Percentiles rank a stretch among this genome's conserved stretches.
Evolutionary conservation across 2,797 vertebrate genomes (phyloP).

Genomic region (Danio aesculapii): DNA sequence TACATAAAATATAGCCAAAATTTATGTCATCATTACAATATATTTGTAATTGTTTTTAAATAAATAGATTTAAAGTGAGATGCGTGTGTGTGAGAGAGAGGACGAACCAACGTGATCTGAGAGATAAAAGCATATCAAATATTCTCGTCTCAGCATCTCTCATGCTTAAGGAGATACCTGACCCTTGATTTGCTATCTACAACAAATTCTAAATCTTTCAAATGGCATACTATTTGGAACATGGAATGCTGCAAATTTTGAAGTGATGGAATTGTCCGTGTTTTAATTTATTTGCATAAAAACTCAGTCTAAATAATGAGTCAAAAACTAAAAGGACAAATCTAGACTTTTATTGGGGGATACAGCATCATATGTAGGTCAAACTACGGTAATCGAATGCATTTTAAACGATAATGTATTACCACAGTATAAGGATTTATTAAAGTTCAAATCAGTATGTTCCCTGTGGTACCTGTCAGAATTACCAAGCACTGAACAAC

Average conservation of each 20-base stretch:
- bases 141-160: constrained; percentile 66
- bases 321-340: neutral
- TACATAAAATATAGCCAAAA: neutral
- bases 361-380: neutral
- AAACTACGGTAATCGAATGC: neutral
- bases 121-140: constrained; percentile 65
- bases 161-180: constrained; percentile 46
- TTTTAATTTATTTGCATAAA: neutral
- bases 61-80: neutral
- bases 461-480: neutral
- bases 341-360: neutral
- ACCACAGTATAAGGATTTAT: neutral
- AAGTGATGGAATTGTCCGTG: too few relatives aligned
- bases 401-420: neutral
- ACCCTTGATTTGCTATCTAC: neutral
- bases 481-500: neutral
- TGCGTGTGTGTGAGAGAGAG: neutral
- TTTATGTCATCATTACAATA: neutral
- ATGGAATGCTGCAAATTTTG: neutral
- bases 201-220: neutral
- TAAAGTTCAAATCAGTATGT: neutral
- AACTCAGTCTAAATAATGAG: neutral
- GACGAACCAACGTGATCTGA: neutral
- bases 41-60: neutral
- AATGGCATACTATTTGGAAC: neutral